Conservation (phyloP, 2,113 vertebrate species). For the Hippocampus mohnikei region DNA sequence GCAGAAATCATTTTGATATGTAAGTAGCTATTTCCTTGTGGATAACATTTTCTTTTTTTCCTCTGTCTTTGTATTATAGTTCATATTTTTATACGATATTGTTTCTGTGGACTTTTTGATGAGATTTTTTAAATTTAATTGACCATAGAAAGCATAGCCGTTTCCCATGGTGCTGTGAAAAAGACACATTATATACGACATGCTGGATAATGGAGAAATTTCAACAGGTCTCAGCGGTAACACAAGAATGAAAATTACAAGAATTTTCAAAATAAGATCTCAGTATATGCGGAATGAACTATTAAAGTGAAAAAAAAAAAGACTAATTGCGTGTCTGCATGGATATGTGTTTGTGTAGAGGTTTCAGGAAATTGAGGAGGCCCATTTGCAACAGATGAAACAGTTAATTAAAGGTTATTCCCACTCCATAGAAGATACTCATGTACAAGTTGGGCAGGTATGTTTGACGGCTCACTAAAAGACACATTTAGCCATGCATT, state of each 20-base stretch:
- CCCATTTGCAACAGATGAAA: conserved; percentile 88
- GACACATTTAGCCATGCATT: background rate
- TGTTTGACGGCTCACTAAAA: conserved; percentile 1
- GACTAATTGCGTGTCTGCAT: background rate
- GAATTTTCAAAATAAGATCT: background rate
- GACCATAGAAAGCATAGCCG: background rate
- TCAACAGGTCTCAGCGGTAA: background rate
- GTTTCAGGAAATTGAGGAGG: conserved; percentile 90
- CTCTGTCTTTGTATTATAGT: background rate
- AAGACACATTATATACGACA: background rate
- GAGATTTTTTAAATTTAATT: background rate
- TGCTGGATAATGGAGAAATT: background rate
- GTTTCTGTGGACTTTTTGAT: background rate
- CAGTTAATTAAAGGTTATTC: conserved; percentile 86
- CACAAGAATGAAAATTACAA: background rate
- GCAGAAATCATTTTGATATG: background rate
- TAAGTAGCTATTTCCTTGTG: background rate
- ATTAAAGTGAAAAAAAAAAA: background rate
- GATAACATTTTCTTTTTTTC: background rate
- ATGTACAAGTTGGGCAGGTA: conserved; percentile 95
- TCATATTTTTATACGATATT: background rate
- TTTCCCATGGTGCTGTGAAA: background rate
- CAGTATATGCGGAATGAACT: background rate
- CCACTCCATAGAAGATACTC: conserved; percentile 91
- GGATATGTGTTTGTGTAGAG: conserved; percentile 64